These are phyloP conservation scores for Chionis minor DNA, from an alignment of 2,113 vertebrate genomes.

Conservation along the genomic window DNA sequence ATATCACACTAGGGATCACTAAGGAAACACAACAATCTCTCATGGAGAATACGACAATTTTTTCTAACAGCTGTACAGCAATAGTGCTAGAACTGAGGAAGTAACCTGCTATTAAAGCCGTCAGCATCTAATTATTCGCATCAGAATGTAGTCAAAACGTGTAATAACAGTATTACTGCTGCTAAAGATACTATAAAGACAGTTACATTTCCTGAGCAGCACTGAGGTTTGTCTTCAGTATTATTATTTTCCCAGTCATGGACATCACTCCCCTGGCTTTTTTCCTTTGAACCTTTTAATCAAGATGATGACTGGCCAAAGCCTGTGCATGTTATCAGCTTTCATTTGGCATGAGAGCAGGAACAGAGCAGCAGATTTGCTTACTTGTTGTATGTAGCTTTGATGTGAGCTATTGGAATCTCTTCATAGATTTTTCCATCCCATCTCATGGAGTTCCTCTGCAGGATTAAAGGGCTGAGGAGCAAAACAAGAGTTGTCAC, in stretches of 20 bases:
- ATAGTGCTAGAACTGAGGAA: neutral
- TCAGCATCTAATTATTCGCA: neutral
- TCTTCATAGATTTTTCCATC: constrained; percentile 88
- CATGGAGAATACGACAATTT: neutral
- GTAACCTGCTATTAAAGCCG: neutral
- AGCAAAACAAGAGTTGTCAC: neutral
- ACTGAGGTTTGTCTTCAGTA: neutral
- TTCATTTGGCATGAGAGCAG: neutral
- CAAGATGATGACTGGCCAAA: neutral
- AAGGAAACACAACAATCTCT: neutral
- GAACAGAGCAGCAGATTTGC: neutral
- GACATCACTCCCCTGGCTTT: neutral
- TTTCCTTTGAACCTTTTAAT: neutral
- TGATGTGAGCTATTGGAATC: constrained; percentile 87
- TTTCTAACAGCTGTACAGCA: neutral
- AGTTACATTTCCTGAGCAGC: neutral
- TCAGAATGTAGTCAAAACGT: neutral
- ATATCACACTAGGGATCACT: neutral
- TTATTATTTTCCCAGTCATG: neutral
- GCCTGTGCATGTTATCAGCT: rapidly evolving
- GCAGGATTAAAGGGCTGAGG: constrained; percentile 81
- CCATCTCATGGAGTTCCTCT: constrained; percentile 84
- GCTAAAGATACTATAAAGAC: neutral
- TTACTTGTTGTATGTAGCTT: constrained; percentile 98
- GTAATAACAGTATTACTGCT: neutral